phyloP scores from a whole-genome alignment of 2,113 vertebrate genomes.

The Connochaetes taurinus region DNA sequence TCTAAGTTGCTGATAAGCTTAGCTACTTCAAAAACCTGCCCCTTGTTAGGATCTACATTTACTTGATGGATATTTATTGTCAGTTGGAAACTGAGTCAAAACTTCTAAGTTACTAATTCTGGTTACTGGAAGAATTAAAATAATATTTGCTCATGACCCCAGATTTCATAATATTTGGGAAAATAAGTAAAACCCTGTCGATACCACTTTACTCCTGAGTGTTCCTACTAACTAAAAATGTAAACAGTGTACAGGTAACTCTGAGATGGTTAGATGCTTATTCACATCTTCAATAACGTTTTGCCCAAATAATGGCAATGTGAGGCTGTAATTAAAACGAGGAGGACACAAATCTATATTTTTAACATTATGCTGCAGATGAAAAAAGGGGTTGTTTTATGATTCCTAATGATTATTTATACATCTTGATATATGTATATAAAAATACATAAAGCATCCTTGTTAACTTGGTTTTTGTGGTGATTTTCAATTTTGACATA shows the following conservation, averaged over 20 bases:
- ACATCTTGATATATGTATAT: not conserved
- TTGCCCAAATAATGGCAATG: not conserved
- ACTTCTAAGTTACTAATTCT: not conserved
- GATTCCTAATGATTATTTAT: not conserved
- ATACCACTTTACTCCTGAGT: not conserved
- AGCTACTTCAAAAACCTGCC: not conserved
- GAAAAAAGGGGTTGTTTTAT: not conserved
- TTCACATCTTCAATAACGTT: not conserved
- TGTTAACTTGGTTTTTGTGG: not conserved
- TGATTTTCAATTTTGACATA: not conserved
- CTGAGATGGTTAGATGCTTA: not conserved
- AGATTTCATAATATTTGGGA: not conserved
- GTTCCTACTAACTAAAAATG: not conserved
- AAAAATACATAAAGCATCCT: not conserved
- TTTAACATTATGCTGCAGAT: not conserved
- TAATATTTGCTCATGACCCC: not conserved
- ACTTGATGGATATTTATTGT: not conserved
- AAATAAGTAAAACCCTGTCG: not conserved
- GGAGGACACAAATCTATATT: not conserved
- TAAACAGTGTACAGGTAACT: not conserved
- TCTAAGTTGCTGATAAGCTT: not conserved
- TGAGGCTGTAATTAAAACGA: not conserved
- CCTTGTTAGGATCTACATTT: not conserved
- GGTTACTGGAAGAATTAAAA: not conserved
- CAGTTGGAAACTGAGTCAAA: not conserved